phyloP scores from a whole-genome alignment of 2,888 invertebrate species.

The Erebia aethiops region DNA sequence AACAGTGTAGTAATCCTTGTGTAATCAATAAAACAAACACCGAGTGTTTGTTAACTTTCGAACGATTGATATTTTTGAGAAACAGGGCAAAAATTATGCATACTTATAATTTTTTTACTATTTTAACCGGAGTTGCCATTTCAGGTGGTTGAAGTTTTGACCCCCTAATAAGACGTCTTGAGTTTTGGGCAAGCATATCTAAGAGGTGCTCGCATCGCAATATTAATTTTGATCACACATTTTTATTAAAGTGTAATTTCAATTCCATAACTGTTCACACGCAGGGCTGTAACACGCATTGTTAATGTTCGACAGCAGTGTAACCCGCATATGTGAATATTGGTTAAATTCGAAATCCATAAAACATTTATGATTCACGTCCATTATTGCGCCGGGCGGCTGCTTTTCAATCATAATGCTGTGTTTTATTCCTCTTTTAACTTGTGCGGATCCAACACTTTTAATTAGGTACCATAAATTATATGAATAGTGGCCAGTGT shows the following conservation, averaged over 20 bases:
- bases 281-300: slow-evolving; percentile 8
- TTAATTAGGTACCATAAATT: no score
- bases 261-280: slow-evolving; percentile 7
- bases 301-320: slow-evolving; percentile 9
- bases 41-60: no score
- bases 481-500: no score
- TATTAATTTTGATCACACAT: neutral
- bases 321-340: slow-evolving; percentile 26
- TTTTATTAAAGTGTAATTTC: neutral
- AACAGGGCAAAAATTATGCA: no score
- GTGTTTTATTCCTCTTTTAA: slow-evolving; percentile 23
- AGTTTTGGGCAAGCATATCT: no score
- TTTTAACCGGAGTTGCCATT: no score
- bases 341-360: slow-evolving; percentile 30
- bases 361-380: slow-evolving; percentile 35
- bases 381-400: slow-evolving; percentile 25
- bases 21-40: neutral
- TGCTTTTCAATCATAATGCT: slow-evolving; percentile 18
- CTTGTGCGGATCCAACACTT: neutral
- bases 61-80: no score
- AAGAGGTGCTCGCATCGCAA: no score
- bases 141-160: no score
- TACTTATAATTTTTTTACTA: no score
- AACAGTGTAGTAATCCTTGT: neutral
- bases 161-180: no score